These are phyloP conservation scores for Falco biarmicus DNA, from an alignment of 2,797 vertebrate species.

Conservation along the genomic window DNA sequence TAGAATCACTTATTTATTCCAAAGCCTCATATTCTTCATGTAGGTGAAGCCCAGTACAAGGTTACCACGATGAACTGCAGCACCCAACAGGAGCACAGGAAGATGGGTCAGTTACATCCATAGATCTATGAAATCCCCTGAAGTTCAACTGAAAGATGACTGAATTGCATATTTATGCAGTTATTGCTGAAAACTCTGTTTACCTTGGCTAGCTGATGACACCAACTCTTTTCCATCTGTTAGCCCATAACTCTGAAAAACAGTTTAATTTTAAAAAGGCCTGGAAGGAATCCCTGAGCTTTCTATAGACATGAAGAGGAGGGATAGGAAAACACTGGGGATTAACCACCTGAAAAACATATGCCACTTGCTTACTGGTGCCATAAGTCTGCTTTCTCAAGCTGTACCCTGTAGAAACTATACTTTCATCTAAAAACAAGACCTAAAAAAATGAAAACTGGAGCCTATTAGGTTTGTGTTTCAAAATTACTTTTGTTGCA, in stretches of 20 bases:
- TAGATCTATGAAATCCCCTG: neutral
- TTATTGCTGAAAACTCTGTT: neutral
- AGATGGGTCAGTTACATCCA: neutral
- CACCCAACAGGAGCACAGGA: neutral
- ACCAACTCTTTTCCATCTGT: constrained; percentile 16
- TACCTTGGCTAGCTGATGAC: neutral
- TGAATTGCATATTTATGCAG: neutral
- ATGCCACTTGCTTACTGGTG: neutral
- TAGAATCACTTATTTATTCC: neutral
- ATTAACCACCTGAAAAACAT: neutral
- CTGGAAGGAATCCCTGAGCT: constrained; percentile 3
- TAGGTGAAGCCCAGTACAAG: neutral
- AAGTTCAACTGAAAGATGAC: neutral
- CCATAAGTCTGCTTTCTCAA: neutral
- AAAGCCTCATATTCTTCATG: neutral
- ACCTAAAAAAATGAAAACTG: neutral
- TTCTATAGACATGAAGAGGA: neutral
- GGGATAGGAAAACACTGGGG: neutral
- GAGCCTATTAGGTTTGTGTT: neutral
- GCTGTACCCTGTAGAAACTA: neutral
- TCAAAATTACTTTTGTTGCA: neutral
- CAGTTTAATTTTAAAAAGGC: neutral
- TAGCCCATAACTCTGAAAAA: neutral
- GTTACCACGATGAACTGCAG: neutral
- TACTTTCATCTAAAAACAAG: neutral